A percentile compares a stretch with the other conserved stretches of the same genome.
Conservation (phyloP, 2,113 vertebrate genomes). For the Megaleporinus macrocephalus region DNA sequence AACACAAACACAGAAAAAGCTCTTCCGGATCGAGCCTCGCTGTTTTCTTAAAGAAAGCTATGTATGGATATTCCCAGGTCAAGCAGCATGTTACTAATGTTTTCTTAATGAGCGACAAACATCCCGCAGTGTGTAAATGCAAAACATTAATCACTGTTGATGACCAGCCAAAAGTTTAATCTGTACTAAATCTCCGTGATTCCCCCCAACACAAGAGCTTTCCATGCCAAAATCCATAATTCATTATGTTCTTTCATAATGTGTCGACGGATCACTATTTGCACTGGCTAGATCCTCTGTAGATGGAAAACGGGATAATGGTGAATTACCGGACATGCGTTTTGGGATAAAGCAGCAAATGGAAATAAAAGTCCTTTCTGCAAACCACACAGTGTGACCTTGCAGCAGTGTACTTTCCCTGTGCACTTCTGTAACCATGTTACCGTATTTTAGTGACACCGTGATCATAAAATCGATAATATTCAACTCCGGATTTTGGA, state of each 20-base stretch:
- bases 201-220: not conserved
- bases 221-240: not conserved
- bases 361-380: too few species aligned
- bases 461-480: not conserved
- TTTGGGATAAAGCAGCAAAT: not conserved
- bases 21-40: not conserved
- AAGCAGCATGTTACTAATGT: constrained; percentile 1
- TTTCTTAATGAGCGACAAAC: not conserved
- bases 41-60: not conserved
- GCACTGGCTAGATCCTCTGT: not conserved
- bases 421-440: not conserved
- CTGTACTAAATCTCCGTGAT: not conserved
- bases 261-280: not conserved
- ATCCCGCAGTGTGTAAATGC: not conserved
- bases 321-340: not conserved
- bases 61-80: not conserved
- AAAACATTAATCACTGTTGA: constrained; percentile 12
- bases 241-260: not conserved
- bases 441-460: not conserved
- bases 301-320: not conserved
- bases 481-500: not conserved
- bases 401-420: not conserved
- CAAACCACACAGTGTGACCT: too few species aligned
- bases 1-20: not conserved
- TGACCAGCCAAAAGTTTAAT: not conserved